phyloP scores from a whole-genome alignment of 2,113 vertebrate species.

The Chionis minor region DNA sequence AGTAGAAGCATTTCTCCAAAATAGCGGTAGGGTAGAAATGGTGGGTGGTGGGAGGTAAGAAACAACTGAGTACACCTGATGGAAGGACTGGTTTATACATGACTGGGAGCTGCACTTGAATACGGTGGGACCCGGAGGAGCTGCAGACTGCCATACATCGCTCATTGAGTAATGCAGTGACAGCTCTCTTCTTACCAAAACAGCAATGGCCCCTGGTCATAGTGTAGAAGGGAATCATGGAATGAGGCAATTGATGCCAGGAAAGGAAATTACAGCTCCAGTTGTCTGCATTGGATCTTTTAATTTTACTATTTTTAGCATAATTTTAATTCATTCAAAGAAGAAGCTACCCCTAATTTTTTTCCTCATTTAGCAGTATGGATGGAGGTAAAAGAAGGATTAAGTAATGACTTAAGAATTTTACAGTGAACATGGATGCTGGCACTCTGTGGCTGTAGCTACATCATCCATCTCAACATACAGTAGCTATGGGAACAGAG shows the following conservation, averaged over 20 bases:
- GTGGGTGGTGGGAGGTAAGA: background rate
- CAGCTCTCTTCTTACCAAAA: background rate
- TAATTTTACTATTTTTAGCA: background rate
- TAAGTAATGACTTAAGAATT: conserved; percentile 21
- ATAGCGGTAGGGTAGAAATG: background rate
- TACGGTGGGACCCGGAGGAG: background rate
- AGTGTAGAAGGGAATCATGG: background rate
- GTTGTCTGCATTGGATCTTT: background rate
- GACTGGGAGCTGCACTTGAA: background rate
- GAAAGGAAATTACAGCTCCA: background rate
- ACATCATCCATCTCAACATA: conserved; percentile 31
- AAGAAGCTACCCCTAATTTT: background rate
- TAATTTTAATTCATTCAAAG: background rate
- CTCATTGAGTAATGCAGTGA: background rate
- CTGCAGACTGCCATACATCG: background rate
- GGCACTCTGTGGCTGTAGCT: conserved; percentile 41
- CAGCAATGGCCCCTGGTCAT: background rate
- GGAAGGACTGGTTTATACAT: background rate
- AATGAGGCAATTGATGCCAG: background rate
- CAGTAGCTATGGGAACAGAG: conserved; percentile 62
- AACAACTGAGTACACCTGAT: background rate
- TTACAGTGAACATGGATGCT: conserved; percentile 16
- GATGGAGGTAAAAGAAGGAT: background rate
- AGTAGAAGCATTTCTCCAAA: background rate
- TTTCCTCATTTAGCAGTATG: background rate